Evolutionary conservation across 2,797 vertebrate genomes (phyloP), one percentile per base, ranked within the genome.

Genomic region (Gymnocypris eckloni): DNA sequence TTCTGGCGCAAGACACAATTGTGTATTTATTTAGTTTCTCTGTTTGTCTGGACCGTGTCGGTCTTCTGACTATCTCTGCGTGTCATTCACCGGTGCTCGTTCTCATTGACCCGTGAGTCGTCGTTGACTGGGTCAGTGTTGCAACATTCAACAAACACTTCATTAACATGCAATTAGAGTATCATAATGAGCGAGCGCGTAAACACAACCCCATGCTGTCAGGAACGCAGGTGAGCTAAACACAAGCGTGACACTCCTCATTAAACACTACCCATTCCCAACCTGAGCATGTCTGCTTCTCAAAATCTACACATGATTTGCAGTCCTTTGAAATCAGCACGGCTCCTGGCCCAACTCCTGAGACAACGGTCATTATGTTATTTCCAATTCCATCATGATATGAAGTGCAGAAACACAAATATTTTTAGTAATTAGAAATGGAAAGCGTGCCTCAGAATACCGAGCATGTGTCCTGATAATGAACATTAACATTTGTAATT

Each of bases 151-250:
- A 90, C 91, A 89, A 91, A 92, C 87, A 67, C 82, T 92, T 93
- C 91, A 93, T 94, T 95, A 94, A 92, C 92, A 82, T 90, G 89
- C 91, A 93, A 93, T 94, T 94, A 94, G 92, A 85, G 87, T 69
- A 88, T 71, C 87, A 89, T 89, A 92, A 94, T 92, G 87, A 43
- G 71, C 41, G 50, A 77, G 83, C 64, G 84, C 75, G 79, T 85
- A 90, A 91, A 88, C 90, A 86, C 41, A 90, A 88, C 84, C 86
- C 56, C 18, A 61, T 33, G 88, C 88, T 92, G 88, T 91, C 92
- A 92, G 90, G 90, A 88, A 87, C 87, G 88, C 90, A 91, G 90
- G 92, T 92, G 91, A 90, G 86, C 79, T 81, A 59, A 91, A 90
- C 85, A 88, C 81, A 48, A 82, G 37, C 73, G 56, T 82, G 82